Evolutionary conservation across 64 coral and sea anemone genomes (phyloP), one percentile per base, ranked within the genome.

Genomic region (Montipora foliosa): DNA sequence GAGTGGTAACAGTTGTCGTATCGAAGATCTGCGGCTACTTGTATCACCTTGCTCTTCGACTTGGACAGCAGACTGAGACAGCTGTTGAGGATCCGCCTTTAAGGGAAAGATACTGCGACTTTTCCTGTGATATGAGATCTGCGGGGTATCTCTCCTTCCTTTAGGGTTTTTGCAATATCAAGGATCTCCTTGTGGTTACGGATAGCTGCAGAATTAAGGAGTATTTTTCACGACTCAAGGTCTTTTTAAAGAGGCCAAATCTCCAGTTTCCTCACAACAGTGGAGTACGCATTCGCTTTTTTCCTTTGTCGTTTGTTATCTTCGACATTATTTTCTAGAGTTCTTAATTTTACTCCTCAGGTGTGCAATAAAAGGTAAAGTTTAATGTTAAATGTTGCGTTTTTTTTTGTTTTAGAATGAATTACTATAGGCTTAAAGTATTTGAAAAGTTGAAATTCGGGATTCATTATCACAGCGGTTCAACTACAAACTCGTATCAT

Each of bases 31-130:
- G 49, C 79, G 51, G 21, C 79, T 81, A 79, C 49, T 79, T 49
- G 47, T 47, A 20, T 88, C 37, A 37, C 37, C 78, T 37, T 37
- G 37, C 37, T 44, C 76, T 49, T 78, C 76, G 45, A 78, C 37
- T 37, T 37, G 37, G 37, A 37, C 37, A 37, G 37, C 37, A 37
- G 37, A 78, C 50, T 78, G 76, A 78, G 76, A 78, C 50, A 93
- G 49, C 60, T 80, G 37, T 37, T 37, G 37, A 37, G 2, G 37
- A 37, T 37, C 67, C 78, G 77, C 80, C 64, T 93, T 93, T 59
- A 93, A 72, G 3, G 92, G 88, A 80, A 88, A 93, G 45, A 93
- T 88, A 19, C 92, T 93, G 8, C 76, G 50, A 15, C 76, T 81
- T 80, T 80, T 22, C 19, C 92, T 58, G 62, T 93, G 83, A 68